Evolutionary conservation across 2,113 vertebrate genomes (phyloP).

Genomic region (Desmodus rotundus): DNA sequence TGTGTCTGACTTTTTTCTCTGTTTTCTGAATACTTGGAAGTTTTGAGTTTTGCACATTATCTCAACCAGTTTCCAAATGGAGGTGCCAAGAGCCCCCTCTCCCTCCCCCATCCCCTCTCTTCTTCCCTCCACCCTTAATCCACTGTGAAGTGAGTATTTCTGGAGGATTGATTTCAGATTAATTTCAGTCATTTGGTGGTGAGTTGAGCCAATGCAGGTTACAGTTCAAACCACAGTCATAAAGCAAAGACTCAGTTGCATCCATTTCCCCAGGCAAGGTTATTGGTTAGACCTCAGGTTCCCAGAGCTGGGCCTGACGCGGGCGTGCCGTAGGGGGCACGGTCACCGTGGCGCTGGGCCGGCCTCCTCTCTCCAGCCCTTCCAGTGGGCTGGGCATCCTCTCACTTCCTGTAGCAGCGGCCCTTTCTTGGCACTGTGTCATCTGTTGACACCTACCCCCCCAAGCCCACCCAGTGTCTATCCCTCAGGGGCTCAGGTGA

Average conservation of each 20-base stretch:
- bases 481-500: slow-evolving; percentile 63
- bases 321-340: background rate
- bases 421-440: slow-evolving; percentile 38
- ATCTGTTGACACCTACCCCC: slow-evolving; percentile 41
- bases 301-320: too few relatives aligned
- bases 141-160: slow-evolving; percentile 53
- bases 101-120: too few relatives aligned
- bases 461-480: slow-evolving; percentile 23
- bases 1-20: slow-evolving; percentile 81
- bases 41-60: slow-evolving; percentile 74
- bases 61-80: slow-evolving; percentile 69
- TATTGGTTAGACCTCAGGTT: too few relatives aligned
- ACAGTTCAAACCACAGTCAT: slow-evolving; percentile 55
- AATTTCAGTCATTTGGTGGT: slow-evolving; percentile 72
- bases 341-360: background rate
- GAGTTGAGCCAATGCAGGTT: slow-evolving; percentile 57
- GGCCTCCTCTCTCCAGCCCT: background rate
- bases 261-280: slow-evolving; percentile 41
- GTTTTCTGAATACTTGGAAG: slow-evolving; percentile 76
- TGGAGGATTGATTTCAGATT: too few relatives aligned
- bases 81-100: slow-evolving; percentile 47
- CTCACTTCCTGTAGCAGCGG: slow-evolving; percentile 50
- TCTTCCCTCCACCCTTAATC: background rate
- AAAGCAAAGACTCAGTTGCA: slow-evolving; percentile 59
- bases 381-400: slow-evolving; percentile 38